Base-by-base conservation (phyloP, 2,797 vertebrate species). In the Taeniopygia guttata region DNA sequence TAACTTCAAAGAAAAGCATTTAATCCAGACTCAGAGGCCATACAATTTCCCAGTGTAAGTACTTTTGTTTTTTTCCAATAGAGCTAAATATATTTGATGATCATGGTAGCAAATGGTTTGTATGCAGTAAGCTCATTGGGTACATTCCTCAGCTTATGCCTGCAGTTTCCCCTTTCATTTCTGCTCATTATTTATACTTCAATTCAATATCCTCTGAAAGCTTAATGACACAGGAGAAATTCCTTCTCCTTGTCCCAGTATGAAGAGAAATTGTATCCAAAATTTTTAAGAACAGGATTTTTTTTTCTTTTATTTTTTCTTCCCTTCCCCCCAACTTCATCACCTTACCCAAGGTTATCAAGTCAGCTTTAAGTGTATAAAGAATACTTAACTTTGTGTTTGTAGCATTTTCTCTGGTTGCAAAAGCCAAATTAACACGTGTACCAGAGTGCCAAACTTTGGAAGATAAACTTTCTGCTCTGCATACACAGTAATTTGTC, bases 271-370 rank as follows among this genome's bases (percentile, higher is more conserved):
- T 75, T 27, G 7, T 2, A 54, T 7, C 9, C 17, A 19, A 76
- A 73, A 70, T n/a, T 77, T 77, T 67, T 87, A 36, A 68, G n/a
- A 79, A 70, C 16, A n/a, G 16, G n/a, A 10, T 82, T 27, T 30
- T 21, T 59, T 59, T 17, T 23, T 1, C 2, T 13, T 16, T 25
- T 1, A 2, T 13, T 16, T 32, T 30, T 4, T 7, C 25, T 4
- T 2, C 0, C 8, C 2, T 4, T 13, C 38, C 38, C 10, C 1
- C 10, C 4, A 10, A 19, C 40, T 70, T 58, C 27, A 36, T 64
- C 18, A 23, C 4, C 4, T 19, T 38, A 2, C 64, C 25, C 30
- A 17, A 82, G 18, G 14, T 46, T 13, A 76, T 62, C 42, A 75
- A 67, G 46, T 66, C 40, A 83, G 26, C 20, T 70, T 63, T 21